Conservation (phyloP, 1,140 invertebrate genomes). For the Asobara japonica region DNA sequence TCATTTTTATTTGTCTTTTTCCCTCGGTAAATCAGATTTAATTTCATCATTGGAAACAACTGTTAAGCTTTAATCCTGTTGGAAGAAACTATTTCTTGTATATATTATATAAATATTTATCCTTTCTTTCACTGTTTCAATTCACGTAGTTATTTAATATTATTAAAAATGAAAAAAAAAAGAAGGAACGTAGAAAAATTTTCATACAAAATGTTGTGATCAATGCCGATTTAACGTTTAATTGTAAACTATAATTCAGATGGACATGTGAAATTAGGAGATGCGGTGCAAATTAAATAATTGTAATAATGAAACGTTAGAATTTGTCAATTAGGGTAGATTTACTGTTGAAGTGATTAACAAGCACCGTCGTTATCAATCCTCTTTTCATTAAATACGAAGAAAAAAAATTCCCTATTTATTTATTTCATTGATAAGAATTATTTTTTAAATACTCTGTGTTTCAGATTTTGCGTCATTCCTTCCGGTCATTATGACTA, state of each 20-base stretch:
- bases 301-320: neutral
- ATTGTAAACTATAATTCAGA: neutral
- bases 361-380: neutral
- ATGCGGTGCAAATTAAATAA: neutral
- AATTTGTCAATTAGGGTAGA: neutral
- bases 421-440: constrained; percentile 11
- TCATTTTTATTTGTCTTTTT: constrained; percentile 4
- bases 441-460: neutral
- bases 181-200: neutral
- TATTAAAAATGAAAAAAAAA: neutral
- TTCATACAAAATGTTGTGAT: neutral
- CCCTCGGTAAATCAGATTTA: neutral
- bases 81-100: constrained; percentile 1
- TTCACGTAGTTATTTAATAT: neutral
- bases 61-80: constrained; percentile 4
- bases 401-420: neutral
- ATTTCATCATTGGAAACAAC: neutral
- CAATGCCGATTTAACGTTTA: neutral
- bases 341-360: neutral
- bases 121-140: neutral
- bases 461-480: neutral
- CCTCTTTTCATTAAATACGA: neutral
- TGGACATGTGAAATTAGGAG: neutral
- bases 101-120: constrained; percentile 12
- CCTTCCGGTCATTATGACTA: neutral